Conservation (phyloP, 2,888 invertebrate genomes). For the Sphecodes monilicornis region DNA sequence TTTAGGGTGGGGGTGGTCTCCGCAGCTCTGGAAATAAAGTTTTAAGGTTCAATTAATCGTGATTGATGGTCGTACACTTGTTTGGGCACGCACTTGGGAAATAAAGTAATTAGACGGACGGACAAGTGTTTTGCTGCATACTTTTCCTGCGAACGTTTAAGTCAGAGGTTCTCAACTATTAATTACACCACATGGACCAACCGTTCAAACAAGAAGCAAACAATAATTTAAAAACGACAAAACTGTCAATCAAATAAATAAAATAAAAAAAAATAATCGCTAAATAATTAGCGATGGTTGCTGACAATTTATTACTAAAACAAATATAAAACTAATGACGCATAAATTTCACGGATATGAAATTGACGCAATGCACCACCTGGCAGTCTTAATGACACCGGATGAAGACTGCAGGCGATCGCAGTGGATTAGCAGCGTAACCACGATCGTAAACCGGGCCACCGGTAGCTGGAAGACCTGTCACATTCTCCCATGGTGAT, state of each 20-base stretch:
- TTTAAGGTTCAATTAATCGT: conserved; percentile 16
- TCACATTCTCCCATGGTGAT: conserved; percentile 60
- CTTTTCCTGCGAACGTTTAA: not conserved
- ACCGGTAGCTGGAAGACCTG: conserved; percentile 45
- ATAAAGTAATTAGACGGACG: not conserved
- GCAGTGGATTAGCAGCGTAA: conserved; percentile 20
- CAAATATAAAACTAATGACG: not conserved
- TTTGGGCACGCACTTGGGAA: not conserved
- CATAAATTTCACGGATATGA: not conserved
- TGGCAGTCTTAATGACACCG: not conserved
- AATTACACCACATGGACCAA: not conserved
- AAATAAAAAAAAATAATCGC: not conserved
- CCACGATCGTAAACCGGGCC: conserved; percentile 38
- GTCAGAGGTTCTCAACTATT: not conserved
- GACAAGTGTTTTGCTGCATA: conserved; percentile 1
- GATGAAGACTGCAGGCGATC: not conserved
- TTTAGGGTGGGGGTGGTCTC: not conserved
- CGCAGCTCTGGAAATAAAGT: conserved; percentile 12
- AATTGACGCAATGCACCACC: not conserved
- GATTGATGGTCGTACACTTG: conserved; percentile 10
- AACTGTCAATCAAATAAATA: not conserved
- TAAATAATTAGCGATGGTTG: not conserved
- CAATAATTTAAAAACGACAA: no score
- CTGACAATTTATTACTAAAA: not conserved
- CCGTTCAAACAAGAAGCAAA: no score